Evolutionary conservation across 37 sponge, comb jelly and placozoan genomes (phyloP).

Genomic region (Lycopodina hypogea): DNA sequence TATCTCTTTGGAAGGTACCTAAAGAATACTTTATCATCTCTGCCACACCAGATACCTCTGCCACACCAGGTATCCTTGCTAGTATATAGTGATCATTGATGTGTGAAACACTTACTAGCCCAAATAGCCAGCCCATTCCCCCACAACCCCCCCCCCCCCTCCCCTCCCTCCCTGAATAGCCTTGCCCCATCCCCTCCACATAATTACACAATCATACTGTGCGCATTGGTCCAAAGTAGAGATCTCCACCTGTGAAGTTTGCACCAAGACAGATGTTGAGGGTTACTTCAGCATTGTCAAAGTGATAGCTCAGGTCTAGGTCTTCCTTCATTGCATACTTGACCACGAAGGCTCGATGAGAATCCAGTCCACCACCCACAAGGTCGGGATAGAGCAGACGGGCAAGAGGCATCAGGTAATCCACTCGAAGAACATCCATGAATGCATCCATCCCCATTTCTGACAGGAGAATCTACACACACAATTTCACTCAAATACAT

Average conservation of each 20-base stretch:
- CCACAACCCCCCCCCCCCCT: too few species aligned
- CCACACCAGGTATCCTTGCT: too few species aligned
- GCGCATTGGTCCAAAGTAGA: constrained; percentile 73
- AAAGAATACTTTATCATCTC: too few species aligned
- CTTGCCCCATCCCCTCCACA: too few species aligned
- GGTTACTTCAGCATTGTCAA: constrained; percentile 91
- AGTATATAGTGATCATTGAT: too few species aligned
- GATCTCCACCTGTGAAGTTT: constrained; percentile 68
- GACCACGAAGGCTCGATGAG: constrained; percentile 76
- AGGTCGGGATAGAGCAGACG: constrained; percentile 75
- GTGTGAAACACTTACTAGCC: too few species aligned
- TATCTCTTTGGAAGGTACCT: too few species aligned
- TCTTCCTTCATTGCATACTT: constrained; percentile 68
- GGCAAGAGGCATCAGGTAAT: constrained; percentile 60
- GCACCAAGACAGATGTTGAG: constrained; percentile 80
- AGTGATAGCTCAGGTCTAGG: constrained; percentile 73
- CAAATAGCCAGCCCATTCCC: too few species aligned
- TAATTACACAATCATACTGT: constrained; percentile 15
- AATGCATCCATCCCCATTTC: constrained; percentile 81
- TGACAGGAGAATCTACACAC: constrained; percentile 60
- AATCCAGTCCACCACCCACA: constrained; percentile 68
- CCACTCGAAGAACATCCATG: constrained; percentile 38
- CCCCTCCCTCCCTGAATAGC: too few species aligned
- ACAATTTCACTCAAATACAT: neutral
- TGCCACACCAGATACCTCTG: too few species aligned